A percentile compares a stretch with the other conserved stretches of the same genome.
Conservation (phyloP, 2,797 vertebrate species). For the Melanotaenia parkinsoni region DNA sequence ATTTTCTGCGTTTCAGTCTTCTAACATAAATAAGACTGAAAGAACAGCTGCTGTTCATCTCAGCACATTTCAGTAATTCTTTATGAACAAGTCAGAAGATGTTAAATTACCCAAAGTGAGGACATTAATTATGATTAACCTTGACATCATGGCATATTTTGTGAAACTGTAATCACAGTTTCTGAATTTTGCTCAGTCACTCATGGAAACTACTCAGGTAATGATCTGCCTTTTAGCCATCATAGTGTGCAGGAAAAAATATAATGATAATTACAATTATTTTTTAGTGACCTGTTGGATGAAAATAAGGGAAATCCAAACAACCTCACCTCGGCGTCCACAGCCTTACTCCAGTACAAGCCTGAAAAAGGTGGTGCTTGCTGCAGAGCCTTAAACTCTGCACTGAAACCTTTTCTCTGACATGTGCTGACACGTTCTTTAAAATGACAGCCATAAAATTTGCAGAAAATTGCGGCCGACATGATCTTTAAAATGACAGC, state of each 20-base stretch:
- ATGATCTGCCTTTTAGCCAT: neutral
- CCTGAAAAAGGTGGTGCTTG: neutral
- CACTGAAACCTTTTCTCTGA: slow-evolving; percentile 1
- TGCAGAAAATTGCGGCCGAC: slow-evolving; percentile 21
- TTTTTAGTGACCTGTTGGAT: slow-evolving; percentile 3
- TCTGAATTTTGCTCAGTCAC: slow-evolving; percentile 1
- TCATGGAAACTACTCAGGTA: neutral
- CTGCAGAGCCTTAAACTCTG: slow-evolving; percentile 1
- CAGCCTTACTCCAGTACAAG: neutral
- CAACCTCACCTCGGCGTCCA: no score
- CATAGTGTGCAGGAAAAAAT: neutral
- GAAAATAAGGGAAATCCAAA: neutral
- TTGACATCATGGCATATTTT: neutral
- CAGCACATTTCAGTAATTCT: neutral
- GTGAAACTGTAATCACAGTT: neutral
- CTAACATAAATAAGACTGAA: neutral
- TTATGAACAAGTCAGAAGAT: neutral
- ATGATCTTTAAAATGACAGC: slow-evolving; percentile 28
- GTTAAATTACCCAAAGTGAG: neutral
- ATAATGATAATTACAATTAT: slow-evolving; percentile 3
- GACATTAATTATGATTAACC: neutral
- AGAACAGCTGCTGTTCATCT: neutral
- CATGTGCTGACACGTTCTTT: slow-evolving; percentile 34
- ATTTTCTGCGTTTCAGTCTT: slow-evolving; percentile 17
- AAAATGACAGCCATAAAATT: slow-evolving; percentile 33